These are phyloP conservation scores for Cyclargus thomasi DNA, from an alignment of 1,140 invertebrate species.

Conservation along the genomic window DNA sequence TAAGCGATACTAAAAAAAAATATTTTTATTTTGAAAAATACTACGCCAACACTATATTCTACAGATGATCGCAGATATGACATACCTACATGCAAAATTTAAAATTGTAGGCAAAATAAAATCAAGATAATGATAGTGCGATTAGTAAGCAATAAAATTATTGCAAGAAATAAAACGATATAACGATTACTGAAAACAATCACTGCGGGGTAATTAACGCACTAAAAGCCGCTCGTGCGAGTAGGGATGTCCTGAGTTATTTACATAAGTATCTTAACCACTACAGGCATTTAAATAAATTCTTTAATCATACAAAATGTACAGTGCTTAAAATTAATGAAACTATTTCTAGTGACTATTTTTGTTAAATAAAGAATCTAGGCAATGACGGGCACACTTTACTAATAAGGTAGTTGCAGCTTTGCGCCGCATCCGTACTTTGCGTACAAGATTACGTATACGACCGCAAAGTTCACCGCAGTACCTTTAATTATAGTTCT, in stretches of 20 bases:
- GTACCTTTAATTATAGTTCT: too few relatives aligned
- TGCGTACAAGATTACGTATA: neutral
- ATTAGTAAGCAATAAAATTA: slow-evolving; percentile 32
- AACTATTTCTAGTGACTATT: neutral
- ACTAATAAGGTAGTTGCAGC: neutral
- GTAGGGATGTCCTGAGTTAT: slow-evolving; percentile 9
- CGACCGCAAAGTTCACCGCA: neutral
- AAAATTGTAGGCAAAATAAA: slow-evolving; percentile 19
- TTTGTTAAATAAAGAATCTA: neutral
- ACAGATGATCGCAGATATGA: slow-evolving; percentile 32
- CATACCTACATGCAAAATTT: slow-evolving; percentile 28
- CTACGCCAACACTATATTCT: slow-evolving; percentile 35
- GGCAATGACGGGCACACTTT: neutral
- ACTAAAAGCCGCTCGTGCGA: neutral
- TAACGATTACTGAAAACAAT: slow-evolving; percentile 29
- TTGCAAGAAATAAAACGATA: slow-evolving; percentile 18
- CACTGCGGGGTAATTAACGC: slow-evolving; percentile 22
- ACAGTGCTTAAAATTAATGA: neutral
- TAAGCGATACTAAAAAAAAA: slow-evolving; percentile 17
- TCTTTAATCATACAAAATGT: neutral
- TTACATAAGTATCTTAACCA: neutral
- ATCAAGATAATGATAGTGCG: neutral
- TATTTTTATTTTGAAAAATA: neutral
- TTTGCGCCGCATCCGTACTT: neutral
- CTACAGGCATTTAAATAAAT: neutral